Percentiles rank a stretch among this genome's conserved stretches.
Evolutionary conservation across 2,888 invertebrate genomes (phyloP).

Genomic region (Melanotus villosus): DNA sequence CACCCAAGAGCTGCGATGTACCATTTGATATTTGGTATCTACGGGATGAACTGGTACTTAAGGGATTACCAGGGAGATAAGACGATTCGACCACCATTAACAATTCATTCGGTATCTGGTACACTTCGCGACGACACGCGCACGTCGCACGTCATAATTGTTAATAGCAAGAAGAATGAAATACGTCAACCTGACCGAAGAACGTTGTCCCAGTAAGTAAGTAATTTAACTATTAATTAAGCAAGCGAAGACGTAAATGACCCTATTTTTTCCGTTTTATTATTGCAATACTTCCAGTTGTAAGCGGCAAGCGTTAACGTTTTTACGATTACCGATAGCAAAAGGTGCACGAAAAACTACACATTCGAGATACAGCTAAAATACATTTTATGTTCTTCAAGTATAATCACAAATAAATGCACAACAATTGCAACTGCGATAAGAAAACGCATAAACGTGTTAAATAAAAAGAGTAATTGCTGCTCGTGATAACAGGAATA

Average conservation of each 20-base stretch:
- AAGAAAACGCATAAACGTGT: slow-evolving; percentile 48
- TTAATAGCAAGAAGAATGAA: too few relatives aligned
- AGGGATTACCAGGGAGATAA: too few relatives aligned
- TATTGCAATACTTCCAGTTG: not conserved
- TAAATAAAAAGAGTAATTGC: slow-evolving; percentile 45
- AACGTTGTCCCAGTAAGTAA: not conserved
- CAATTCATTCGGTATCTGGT: too few relatives aligned
- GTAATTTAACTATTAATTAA: not conserved
- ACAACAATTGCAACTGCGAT: slow-evolving; percentile 44
- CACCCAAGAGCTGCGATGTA: too few relatives aligned
- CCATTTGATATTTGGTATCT: too few relatives aligned
- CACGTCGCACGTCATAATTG: too few relatives aligned
- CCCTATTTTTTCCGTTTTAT: not conserved
- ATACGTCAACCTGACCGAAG: too few relatives aligned
- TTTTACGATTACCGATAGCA: not conserved
- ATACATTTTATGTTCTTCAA: slow-evolving; percentile 42
- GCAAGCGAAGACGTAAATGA: not conserved
- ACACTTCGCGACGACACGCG: too few relatives aligned
- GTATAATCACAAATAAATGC: slow-evolving; percentile 43
- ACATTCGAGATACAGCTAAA: slow-evolving; percentile 31
- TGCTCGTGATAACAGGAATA: slow-evolving; percentile 23
- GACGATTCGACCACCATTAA: too few relatives aligned
- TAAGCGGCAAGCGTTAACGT: not conserved
- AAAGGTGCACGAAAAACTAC: not conserved
- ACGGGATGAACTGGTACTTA: too few relatives aligned